Evolutionary conservation across 2,888 invertebrate genomes (phyloP).

Genomic region (Hipparchia semele): DNA sequence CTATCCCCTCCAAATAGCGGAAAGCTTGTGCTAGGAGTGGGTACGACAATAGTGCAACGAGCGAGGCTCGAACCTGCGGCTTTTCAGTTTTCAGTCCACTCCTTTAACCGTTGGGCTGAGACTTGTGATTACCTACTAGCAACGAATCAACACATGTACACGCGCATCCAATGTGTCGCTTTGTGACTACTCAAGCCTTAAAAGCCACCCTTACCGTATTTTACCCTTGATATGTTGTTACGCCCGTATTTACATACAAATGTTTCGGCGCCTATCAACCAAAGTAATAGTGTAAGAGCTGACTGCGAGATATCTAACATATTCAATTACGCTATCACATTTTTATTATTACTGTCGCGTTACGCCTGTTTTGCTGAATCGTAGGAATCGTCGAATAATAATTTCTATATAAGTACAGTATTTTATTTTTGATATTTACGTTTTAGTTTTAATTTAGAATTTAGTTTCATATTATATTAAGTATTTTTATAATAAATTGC

Average conservation of each 20-base stretch:
- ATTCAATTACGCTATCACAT: background rate
- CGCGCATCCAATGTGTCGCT: background rate
- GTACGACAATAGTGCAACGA: too few species aligned
- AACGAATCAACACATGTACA: too few species aligned
- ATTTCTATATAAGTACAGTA: background rate
- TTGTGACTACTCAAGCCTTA: constrained; percentile 3
- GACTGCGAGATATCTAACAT: constrained; percentile 8
- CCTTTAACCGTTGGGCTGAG: too few species aligned
- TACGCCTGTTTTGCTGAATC: background rate
- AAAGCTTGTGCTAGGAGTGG: too few species aligned
- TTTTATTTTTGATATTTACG: too few species aligned
- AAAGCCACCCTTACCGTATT: constrained; percentile 19
- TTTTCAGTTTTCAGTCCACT: too few species aligned
- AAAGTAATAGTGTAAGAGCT: constrained; percentile 23
- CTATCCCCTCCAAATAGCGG: too few species aligned
- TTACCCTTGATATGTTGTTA: constrained; percentile 28
- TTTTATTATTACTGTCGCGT: background rate
- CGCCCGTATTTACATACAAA: constrained; percentile 28
- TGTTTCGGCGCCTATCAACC: constrained; percentile 23
- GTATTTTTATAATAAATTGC: too few species aligned
- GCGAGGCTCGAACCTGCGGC: too few species aligned
- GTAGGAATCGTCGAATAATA: background rate
- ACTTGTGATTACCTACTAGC: too few species aligned
- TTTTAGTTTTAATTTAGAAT: too few species aligned
- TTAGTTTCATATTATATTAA: too few species aligned